phyloP scores from a whole-genome alignment of 2,888 invertebrate genomes.

The Orthosia cruda region DNA sequence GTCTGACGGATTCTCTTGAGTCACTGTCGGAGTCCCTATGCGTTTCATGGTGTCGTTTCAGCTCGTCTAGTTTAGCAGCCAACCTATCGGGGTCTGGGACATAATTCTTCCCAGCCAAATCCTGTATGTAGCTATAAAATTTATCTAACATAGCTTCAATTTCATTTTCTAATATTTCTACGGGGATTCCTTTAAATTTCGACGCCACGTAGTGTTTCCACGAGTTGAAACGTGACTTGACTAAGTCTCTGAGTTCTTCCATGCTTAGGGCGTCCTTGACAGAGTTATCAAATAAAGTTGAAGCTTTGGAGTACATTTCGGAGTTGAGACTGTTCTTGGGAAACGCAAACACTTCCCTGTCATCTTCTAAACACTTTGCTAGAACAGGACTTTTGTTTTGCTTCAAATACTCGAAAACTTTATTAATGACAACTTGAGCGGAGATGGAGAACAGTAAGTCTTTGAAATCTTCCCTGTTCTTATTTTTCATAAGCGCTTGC shows the following conservation, averaged over 20 bases:
- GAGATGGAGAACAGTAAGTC: conserved; percentile 85
- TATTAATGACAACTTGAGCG: conserved; percentile 86
- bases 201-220: conserved; percentile 85
- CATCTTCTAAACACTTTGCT: conserved; percentile 82
- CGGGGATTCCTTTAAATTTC: conserved; percentile 84
- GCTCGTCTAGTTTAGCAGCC: conserved; percentile 82
- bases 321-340: conserved; percentile 79
- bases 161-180: conserved; percentile 83
- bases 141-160: conserved; percentile 85
- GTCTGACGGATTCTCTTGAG: conserved; percentile 81
- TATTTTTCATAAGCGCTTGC: conserved; percentile 80
- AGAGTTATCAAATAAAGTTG: conserved; percentile 83
- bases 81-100: conserved; percentile 79
- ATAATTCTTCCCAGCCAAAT: conserved; percentile 79
- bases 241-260: conserved; percentile 83
- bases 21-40: conserved; percentile 76
- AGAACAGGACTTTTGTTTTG: conserved; percentile 83
- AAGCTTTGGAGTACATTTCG: conserved; percentile 83
- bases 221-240: conserved; percentile 81
- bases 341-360: conserved; percentile 78
- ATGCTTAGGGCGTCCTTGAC: conserved; percentile 86
- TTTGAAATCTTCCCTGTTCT: conserved; percentile 84
- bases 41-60: conserved; percentile 76
- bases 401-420: conserved; percentile 86
- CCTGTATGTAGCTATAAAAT: conserved; percentile 85